Evolutionary conservation across 2,797 vertebrate genomes (phyloP), one percentile per base, ranked within the genome.

Genomic region (Argentina silus): DNA sequence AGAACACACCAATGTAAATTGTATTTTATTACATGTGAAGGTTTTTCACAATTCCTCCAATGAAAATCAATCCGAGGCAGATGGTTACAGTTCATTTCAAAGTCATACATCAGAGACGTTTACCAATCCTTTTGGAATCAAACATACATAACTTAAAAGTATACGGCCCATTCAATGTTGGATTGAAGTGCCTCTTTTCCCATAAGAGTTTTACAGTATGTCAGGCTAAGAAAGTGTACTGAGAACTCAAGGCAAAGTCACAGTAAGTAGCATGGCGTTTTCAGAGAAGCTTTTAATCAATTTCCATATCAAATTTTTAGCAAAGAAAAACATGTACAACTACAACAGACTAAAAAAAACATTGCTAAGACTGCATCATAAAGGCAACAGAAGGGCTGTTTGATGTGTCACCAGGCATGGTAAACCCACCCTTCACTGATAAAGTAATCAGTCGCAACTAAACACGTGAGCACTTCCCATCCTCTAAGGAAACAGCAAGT

Each of bases 321-420:
- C 75, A 78, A 83, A 78, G 75, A 67, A 82, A 87, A 87, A 87
- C 84, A 87, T 85, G 69, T 83, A 90, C 81, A 85, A 67, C 85
- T 89, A 90, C 78, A 84, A 27, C 70, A 27, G 78, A 85, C 83
- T 85, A 89, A 87, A 83, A 75, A 83, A 83, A 19, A 70, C 14
- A 72, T 17, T 59, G 7, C 45, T 12, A 44, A 42, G 70, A 66
- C 80, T 78, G 75, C 81, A 78, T 69, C 79, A 76, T n/a, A 56
- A 77, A 65, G 60, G 57, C 57, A 63, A 51, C 59, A 27, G 70
- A 27, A n/a, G 44, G 48, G 79, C 69, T 78, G 63, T 5, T 63
- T 69, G n/a, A 79, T 56, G 76, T n/a, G 79, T 68, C 57, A 63
- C 61, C n/a, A 43, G n/a, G 10, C 47, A 36, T 4, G 55, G 66